phyloP scores from a whole-genome alignment of 2,888 invertebrate species.

The Drosophila mimetica region DNA sequence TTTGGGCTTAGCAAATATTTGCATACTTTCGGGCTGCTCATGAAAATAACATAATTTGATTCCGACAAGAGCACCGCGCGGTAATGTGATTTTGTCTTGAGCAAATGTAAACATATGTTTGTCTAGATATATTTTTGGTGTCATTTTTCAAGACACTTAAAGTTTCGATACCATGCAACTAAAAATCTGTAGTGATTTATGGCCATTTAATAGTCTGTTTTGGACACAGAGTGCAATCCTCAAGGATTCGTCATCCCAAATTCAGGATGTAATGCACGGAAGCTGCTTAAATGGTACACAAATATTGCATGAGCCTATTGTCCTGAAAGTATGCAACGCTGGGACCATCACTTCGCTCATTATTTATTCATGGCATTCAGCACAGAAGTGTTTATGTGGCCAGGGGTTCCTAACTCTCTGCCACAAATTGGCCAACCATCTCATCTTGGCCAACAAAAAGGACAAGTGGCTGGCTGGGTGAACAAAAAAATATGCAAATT shows the following conservation, averaged over 20 bases:
- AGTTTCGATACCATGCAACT: too few relatives aligned
- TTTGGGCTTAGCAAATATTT: slow-evolving; percentile 71
- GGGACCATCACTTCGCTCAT: slow-evolving; percentile 53
- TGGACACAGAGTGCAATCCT: neutral
- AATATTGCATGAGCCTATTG: slow-evolving; percentile 56
- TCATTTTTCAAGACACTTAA: slow-evolving; percentile 6
- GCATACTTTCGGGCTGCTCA: slow-evolving; percentile 70
- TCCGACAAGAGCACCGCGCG: slow-evolving; percentile 38
- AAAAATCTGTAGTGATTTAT: slow-evolving; percentile 11
- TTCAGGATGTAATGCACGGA: slow-evolving; percentile 12
- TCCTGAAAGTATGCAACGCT: slow-evolving; percentile 42
- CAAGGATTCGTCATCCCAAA: neutral
- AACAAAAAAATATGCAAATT: slow-evolving; percentile 70
- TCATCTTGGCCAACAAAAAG: slow-evolving; percentile 29
- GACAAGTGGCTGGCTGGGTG: slow-evolving; percentile 48
- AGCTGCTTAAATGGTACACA: slow-evolving; percentile 46
- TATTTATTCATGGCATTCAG: slow-evolving; percentile 75
- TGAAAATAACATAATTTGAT: slow-evolving; percentile 77
- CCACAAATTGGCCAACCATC: slow-evolving; percentile 64
- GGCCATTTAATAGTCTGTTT: slow-evolving; percentile 10
- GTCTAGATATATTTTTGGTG: neutral
- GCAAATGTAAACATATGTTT: slow-evolving; percentile 38
- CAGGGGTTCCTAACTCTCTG: slow-evolving; percentile 34
- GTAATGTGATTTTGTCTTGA: slow-evolving; percentile 55
- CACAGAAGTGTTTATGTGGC: slow-evolving; percentile 74